Evolutionary conservation across 2,888 invertebrate genomes (phyloP).

Genomic region (Cheilosia urbana): DNA sequence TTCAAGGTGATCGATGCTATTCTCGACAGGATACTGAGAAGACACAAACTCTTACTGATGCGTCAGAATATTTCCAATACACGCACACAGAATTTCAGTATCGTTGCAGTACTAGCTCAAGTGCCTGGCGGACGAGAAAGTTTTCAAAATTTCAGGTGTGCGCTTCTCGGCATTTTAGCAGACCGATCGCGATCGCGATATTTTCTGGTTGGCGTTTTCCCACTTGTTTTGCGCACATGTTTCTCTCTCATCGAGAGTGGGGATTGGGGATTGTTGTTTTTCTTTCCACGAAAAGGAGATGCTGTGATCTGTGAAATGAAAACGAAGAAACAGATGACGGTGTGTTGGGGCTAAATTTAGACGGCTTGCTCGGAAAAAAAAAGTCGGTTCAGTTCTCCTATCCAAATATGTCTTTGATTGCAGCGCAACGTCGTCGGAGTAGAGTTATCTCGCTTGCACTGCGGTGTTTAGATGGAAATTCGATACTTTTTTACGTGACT

Average conservation of each 20-base stretch:
- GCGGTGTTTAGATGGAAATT: conserved; percentile 82
- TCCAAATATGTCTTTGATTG: conserved; percentile 84
- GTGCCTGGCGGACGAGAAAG: conserved; percentile 36
- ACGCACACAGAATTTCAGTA: conserved; percentile 7
- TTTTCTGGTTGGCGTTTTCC: conserved; percentile 33
- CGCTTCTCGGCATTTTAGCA: conserved; percentile 4
- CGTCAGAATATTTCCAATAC: conserved; percentile 47
- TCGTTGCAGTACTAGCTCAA: conserved; percentile 8
- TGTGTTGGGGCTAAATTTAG: conserved; percentile 67
- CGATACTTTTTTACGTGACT: conserved; percentile 79
- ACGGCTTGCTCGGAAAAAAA: conserved; percentile 35
- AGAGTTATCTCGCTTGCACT: conserved; percentile 82
- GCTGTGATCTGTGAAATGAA: conserved; percentile 5
- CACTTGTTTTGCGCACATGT: conserved; percentile 63
- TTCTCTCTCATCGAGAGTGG: not conserved
- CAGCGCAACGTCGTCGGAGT: conserved; percentile 74
- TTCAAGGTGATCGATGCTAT: conserved; percentile 73
- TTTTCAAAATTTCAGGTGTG: conserved; percentile 75
- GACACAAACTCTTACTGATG: conserved; percentile 26
- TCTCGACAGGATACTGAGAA: conserved; percentile 19
- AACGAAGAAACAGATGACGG: conserved; percentile 64
- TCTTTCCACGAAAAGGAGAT: conserved; percentile 14
- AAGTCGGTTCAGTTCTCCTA: conserved; percentile 76
- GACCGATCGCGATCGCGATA: conserved; percentile 38
- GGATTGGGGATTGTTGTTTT: not conserved